Conservation (phyloP, 2,797 vertebrate genomes). For the Sebastes cheni region DNA sequence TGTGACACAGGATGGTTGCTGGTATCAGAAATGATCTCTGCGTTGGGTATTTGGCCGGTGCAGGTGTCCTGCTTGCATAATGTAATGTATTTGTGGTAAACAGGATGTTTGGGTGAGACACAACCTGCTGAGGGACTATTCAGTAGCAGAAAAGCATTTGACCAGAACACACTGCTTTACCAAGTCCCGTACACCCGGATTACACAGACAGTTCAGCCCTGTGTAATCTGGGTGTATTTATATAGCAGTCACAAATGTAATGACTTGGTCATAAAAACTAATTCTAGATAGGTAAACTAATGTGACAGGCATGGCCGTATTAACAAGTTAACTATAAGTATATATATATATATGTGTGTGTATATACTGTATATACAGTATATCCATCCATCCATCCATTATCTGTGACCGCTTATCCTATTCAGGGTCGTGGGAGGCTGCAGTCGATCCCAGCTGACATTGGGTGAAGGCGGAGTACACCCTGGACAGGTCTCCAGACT, state of each 20-base stretch:
- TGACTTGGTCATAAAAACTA: neutral
- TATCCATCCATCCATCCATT: too few relatives aligned
- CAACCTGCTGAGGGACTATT: neutral
- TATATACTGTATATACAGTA: too few relatives aligned
- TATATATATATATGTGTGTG: too few relatives aligned
- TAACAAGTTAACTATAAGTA: too few relatives aligned
- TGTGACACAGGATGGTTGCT: neutral
- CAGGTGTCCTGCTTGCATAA: neutral
- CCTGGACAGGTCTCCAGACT: too few relatives aligned
- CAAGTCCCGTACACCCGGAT: neutral
- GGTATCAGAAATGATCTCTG: slow-evolving; percentile 6
- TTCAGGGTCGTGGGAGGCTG: too few relatives aligned
- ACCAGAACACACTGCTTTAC: neutral
- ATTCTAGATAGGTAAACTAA: neutral
- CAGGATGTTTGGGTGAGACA: neutral
- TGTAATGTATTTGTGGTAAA: neutral
- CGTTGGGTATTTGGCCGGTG: neutral
- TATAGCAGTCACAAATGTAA: neutral
- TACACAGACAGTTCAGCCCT: neutral
- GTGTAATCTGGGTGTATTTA: neutral
- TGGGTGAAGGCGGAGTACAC: too few relatives aligned
- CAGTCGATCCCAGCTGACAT: too few relatives aligned
- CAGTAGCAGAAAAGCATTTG: neutral
- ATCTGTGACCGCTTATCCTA: too few relatives aligned
- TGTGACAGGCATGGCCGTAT: neutral